Conservation (phyloP, 2,797 vertebrate genomes). For the Vipera ursinii region DNA sequence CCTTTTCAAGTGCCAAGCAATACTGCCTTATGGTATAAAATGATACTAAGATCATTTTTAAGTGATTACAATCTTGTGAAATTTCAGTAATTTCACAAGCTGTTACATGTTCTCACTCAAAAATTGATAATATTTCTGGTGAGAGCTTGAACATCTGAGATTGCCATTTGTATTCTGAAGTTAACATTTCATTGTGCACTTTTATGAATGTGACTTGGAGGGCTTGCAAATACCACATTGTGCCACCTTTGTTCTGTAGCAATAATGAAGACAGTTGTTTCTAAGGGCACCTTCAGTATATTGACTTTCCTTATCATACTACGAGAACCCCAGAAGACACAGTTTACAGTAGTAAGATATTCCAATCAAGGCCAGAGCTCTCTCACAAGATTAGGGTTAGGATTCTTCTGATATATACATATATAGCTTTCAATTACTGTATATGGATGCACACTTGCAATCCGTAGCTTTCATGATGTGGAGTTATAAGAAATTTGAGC, state of each 20-base stretch:
- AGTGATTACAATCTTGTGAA: background rate
- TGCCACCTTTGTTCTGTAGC: background rate
- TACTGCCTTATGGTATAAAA: background rate
- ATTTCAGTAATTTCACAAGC: background rate
- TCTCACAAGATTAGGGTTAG: background rate
- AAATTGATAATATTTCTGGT: background rate
- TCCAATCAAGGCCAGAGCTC: background rate
- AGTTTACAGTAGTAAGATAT: background rate
- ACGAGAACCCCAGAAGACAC: background rate
- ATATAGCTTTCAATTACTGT: background rate
- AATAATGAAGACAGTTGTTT: background rate
- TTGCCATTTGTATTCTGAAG: background rate
- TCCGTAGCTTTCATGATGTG: background rate
- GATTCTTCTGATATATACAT: background rate
- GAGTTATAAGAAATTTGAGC: background rate
- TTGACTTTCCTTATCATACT: background rate
- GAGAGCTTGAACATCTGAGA: background rate
- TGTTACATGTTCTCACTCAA: background rate
- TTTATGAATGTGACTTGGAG: background rate
- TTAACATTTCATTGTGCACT: background rate
- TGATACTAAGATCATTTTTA: background rate
- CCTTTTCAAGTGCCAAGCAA: background rate
- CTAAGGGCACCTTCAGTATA: background rate
- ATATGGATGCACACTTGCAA: background rate
- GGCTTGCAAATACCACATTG: background rate